These are phyloP conservation scores for Tetragonisca angustula DNA, from an alignment of 2,888 invertebrate genomes.

Conservation along the genomic window DNA sequence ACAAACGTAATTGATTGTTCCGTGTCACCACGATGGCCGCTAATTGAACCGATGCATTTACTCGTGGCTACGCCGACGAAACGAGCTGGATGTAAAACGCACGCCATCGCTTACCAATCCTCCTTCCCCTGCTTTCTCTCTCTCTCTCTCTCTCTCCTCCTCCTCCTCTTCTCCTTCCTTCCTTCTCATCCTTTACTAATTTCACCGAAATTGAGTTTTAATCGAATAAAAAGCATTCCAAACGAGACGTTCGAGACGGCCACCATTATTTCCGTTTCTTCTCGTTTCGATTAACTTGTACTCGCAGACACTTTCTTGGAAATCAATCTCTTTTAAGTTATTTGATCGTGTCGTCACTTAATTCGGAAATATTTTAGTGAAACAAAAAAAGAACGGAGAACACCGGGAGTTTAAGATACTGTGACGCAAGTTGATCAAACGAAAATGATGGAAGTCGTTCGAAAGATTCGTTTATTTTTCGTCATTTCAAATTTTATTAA, in stretches of 20 bases:
- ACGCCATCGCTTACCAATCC: slow-evolving; percentile 6
- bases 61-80: slow-evolving; percentile 41
- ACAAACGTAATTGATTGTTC: slow-evolving; percentile 71
- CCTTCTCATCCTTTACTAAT: not conserved
- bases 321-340: not conserved
- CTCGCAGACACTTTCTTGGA: too few relatives aligned
- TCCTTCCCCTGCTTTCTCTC: not conserved
- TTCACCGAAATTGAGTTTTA: slow-evolving; percentile 1
- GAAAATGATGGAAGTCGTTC: too few relatives aligned
- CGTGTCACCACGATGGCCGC: slow-evolving; percentile 63
- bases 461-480: too few relatives aligned
- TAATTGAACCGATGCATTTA: slow-evolving; percentile 71
- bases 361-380: not conserved
- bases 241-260: not conserved
- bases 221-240: not conserved
- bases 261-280: not conserved
- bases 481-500: not conserved
- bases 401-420: too few relatives aligned
- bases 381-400: not conserved
- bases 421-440: too few relatives aligned
- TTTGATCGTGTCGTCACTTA: not conserved
- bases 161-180: not conserved
- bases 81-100: slow-evolving; percentile 41
- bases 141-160: too few relatives aligned
- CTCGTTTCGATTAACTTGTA: not conserved